Evolutionary conservation across 2,888 invertebrate genomes (phyloP), one percentile per base, ranked within the genome.

Genomic region (Pocota personata): DNA sequence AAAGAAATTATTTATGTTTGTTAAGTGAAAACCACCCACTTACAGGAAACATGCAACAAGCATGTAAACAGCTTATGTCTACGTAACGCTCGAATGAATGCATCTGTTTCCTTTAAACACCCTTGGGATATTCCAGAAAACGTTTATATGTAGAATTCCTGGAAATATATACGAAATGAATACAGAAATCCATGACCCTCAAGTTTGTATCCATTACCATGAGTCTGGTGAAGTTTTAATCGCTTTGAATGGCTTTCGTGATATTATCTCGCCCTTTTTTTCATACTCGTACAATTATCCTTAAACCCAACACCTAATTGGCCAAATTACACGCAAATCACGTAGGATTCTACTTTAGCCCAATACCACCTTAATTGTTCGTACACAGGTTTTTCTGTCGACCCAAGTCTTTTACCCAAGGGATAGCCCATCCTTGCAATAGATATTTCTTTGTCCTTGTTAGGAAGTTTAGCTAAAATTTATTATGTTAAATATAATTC

Each of bases 261-360:
- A 43, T 43, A 52, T 24, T 27, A 27, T 52, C 50, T 52, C 50
- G 1, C 16, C 48, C n/a, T 19, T 27, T 52, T 16, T 16, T 24
- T 24, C 2, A 2, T 2, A 2, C 24, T 37, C 64, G 32, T n/a
- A 32, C 48, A 64, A 64, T 64, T 43, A 43, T 43, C 37, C 40
- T 55, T 21, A 43, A 32, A 57, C 57, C 24, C 30, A 19, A 30
- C 57, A 71, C 30, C 27, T 57, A 71, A 71, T 43, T 71, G 69
- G 57, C 30, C 30, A 57, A 71, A 71, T 71, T 57, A 71, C 57
- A 57, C n/a, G 30, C 69, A 69, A 71, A 71, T 71, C 69, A 71
- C 69, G 69, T 71, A 71, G 32, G 21, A 57, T 46, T 21, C 43
- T n/a, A 40, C 19, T 67, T 40, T 27, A 52, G 27, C 16, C 32